A percentile compares a stretch with the other conserved stretches of the same genome.
These are phyloP conservation scores for Ceyx erithaca DNA, from an alignment of 2,797 vertebrate species.

Conservation along the genomic window DNA sequence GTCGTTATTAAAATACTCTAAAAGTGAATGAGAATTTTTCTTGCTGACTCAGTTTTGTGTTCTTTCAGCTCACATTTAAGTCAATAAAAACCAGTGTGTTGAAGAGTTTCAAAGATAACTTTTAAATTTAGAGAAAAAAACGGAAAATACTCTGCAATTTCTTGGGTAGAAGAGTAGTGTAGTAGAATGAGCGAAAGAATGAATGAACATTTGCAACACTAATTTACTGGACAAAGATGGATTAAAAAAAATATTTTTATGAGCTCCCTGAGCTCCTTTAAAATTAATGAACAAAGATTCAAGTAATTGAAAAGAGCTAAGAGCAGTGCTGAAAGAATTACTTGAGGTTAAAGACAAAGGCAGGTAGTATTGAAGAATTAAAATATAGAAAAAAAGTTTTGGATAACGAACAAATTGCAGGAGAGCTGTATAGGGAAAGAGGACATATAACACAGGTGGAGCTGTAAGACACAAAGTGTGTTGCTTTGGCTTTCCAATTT, in stretches of 20 bases:
- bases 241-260: not conserved
- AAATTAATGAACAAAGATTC: not conserved
- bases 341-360: not conserved
- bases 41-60: not conserved
- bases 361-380: not conserved
- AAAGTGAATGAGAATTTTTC: not conserved
- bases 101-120: not conserved
- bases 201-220: not conserved
- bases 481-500: not conserved
- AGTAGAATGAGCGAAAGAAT: not conserved
- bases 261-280: constrained; percentile 15
- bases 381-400: not conserved
- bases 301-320: constrained; percentile 8
- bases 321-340: not conserved
- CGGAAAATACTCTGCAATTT: not conserved
- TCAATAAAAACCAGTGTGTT: not conserved
- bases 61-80: not conserved
- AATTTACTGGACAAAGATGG: not conserved
- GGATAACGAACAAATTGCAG: not conserved
- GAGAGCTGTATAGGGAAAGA: not conserved
- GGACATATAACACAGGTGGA: not conserved
- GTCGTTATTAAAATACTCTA: not conserved
- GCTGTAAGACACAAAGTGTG: not conserved
- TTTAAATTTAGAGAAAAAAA: not conserved
- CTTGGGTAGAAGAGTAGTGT: not conserved